These are phyloP conservation scores for Rosalia funebris DNA, from an alignment of 2,888 invertebrate genomes.

Conservation along the genomic window DNA sequence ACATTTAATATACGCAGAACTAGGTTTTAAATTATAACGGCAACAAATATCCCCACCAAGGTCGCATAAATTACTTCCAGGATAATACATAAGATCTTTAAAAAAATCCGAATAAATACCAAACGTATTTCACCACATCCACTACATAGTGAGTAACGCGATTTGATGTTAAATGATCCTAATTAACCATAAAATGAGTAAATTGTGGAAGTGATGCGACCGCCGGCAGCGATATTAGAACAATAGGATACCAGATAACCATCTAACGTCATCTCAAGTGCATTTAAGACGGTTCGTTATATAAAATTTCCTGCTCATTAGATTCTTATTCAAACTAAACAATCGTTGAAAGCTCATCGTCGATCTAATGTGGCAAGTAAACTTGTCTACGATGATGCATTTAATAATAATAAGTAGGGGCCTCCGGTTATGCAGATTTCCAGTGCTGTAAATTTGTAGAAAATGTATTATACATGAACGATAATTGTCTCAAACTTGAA, in stretches of 20 bases:
- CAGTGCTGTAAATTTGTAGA: too few species aligned
- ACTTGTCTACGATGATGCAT: too few species aligned
- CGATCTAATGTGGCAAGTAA: background rate
- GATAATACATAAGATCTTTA: background rate
- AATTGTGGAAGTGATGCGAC: slow-evolving; percentile 39
- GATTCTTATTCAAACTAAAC: slow-evolving; percentile 36
- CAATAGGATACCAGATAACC: slow-evolving; percentile 39
- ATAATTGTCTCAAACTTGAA: too few species aligned
- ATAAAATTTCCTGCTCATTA: slow-evolving; percentile 43
- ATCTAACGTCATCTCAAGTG: slow-evolving; percentile 40
- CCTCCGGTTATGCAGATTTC: too few species aligned
- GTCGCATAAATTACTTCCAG: background rate
- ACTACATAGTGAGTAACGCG: slow-evolving; percentile 28
- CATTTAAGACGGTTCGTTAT: slow-evolving; percentile 33
- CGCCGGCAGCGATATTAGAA: slow-evolving; percentile 37
- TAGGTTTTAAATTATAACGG: too few species aligned
- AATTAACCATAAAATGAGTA: slow-evolving; percentile 43
- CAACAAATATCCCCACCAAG: background rate
- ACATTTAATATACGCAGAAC: too few species aligned
- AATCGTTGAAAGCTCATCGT: slow-evolving; percentile 31
- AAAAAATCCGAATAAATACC: background rate
- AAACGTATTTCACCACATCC: slow-evolving; percentile 5
- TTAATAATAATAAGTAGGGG: too few species aligned
- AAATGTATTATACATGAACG: too few species aligned
- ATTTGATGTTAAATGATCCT: slow-evolving; percentile 36